Percentiles rank a stretch among this genome's conserved stretches.
phyloP scores from a whole-genome alignment of 2,113 vertebrate species.

The Laticauda colubrina region DNA sequence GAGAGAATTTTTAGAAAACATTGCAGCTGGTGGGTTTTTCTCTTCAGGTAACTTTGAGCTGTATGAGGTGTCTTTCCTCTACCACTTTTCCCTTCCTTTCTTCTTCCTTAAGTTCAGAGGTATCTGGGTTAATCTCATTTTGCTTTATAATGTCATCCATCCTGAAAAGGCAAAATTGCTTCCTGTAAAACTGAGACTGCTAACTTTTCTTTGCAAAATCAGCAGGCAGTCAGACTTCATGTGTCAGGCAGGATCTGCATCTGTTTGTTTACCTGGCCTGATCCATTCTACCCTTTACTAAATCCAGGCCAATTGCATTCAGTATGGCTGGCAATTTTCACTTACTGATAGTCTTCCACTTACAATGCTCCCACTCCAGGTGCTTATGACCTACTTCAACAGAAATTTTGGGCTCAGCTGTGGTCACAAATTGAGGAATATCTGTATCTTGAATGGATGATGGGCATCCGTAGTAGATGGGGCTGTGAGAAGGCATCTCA shows the following conservation, averaged over 20 bases:
- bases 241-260: constrained; percentile 56
- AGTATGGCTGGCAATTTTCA: background rate
- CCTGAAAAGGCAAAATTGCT: background rate
- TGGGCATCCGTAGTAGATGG: background rate
- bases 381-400: background rate
- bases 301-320: background rate
- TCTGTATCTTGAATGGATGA: background rate
- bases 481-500: background rate
- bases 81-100: background rate
- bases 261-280: constrained; percentile 62
- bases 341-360: background rate
- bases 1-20: background rate
- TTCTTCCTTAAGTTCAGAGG: background rate
- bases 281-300: constrained; percentile 24
- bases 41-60: background rate
- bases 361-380: background rate
- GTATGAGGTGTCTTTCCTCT: background rate
- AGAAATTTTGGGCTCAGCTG: background rate
- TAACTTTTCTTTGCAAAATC: background rate
- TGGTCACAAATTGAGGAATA: background rate
- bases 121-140: background rate
- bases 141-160: background rate
- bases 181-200: accelerated
- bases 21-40: background rate
- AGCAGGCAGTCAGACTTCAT: constrained; percentile 66